Base-by-base conservation (phyloP, 2,113 vertebrate species). In the Panthera uncia region DNA sequence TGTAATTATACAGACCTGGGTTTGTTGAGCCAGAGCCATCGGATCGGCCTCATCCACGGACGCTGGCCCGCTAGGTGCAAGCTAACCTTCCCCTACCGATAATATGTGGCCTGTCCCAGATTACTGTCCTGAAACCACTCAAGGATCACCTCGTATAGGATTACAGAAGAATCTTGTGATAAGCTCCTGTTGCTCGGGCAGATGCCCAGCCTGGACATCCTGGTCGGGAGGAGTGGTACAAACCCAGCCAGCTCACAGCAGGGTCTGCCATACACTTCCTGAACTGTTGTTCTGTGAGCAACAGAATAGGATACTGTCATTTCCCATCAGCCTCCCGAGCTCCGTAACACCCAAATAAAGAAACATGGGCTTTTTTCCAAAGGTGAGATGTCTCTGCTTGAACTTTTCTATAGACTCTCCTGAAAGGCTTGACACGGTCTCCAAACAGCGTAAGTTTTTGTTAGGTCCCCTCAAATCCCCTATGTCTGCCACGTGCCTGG, bases 401-500 rank as follows among this genome's bases (percentile, higher is more conserved):
- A 85, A 87, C 79, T 83, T 96, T 83, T 96, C 61, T 21, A 89
- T 6, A 85, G 66, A 85, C 19, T 86, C 73, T 68, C 52, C 41
- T 0, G 12, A 93, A 95, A 96, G 57, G 27, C 86, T 95, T 68
- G 63, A 95, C 89, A 55, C 45, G 31, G 7, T 89, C 50, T 95
- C 88, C 65, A 68, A 96, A 73, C 84, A 88, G 71, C 48, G 18
- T 57, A 63, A 78, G 92, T 61, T 89, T 95, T 98, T 94, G 83
- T 80, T 83, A 65, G 57, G 66, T 82, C 66, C 57, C 38, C 41
- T 84, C 41, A 85, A 88, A 80, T 78, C 50, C 31, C 45, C 66
- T 71, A n/a, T n/a, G n/a, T 94, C 92, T 96, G 90, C 71, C 50
- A 29, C 36, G 50, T 76, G 92, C 57, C 68, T 91, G 48, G 78